Evolutionary conservation across 1,140 invertebrate species (phyloP).

Genomic region (Aphidius gifuensis): DNA sequence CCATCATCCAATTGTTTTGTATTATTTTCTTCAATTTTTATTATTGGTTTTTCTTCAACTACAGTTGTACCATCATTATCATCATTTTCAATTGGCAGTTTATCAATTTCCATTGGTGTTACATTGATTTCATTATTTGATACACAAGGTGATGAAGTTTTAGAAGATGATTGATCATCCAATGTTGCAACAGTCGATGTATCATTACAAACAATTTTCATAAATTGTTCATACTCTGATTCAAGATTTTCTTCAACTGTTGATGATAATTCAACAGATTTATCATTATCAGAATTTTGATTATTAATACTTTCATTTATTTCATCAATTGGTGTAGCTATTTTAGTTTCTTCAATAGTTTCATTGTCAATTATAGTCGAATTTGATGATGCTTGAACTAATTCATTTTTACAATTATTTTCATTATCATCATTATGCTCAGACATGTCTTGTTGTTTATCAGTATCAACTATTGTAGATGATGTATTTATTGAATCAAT

Average conservation of each 20-base stretch:
- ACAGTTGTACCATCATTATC: background rate
- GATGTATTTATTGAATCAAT: background rate
- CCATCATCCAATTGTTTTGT: background rate
- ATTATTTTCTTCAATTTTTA: background rate
- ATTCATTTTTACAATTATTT: conserved; percentile 17
- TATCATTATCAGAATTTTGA: background rate
- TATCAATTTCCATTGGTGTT: too few relatives aligned
- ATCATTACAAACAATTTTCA: conserved; percentile 49
- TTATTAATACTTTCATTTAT: background rate
- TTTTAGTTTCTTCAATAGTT: background rate
- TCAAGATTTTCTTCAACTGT: conserved; percentile 43
- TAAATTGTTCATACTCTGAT: conserved; percentile 53
- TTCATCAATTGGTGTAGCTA: background rate
- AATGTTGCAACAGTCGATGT: conserved; percentile 2
- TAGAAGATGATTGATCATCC: background rate
- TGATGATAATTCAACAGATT: conserved; percentile 10
- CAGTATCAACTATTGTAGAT: conserved; percentile 7
- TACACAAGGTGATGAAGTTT: background rate
- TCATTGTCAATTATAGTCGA: background rate
- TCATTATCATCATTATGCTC: conserved; percentile 21
- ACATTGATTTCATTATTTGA: too few relatives aligned
- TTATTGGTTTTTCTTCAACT: background rate
- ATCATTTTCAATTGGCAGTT: background rate
- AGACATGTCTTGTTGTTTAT: conserved; percentile 13
- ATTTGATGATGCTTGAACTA: background rate